These are phyloP conservation scores for Hippopotamyrus pictus DNA, from an alignment of 2,797 vertebrate species.

Conservation along the genomic window DNA sequence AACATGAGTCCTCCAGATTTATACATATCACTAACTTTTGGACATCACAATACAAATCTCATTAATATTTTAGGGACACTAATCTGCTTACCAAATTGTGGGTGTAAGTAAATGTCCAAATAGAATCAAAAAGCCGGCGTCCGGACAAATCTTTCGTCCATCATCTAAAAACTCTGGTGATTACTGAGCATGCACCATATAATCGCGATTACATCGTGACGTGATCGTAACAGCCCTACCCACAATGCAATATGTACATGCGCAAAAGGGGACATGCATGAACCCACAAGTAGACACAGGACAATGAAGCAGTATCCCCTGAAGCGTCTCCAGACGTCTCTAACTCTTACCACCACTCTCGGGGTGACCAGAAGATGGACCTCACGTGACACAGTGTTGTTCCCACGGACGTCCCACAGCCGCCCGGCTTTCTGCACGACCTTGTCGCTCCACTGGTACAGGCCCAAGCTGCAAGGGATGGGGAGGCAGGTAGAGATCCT, in stretches of 20 bases:
- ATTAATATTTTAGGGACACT: not conserved
- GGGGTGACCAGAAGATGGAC: constrained; percentile 84
- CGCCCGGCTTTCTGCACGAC: constrained; percentile 76
- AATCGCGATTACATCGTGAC: not conserved
- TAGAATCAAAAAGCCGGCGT: not conserved
- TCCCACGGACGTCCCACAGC: constrained; percentile 78
- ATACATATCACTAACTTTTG: not conserved
- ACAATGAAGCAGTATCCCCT: not conserved
- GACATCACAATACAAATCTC: not conserved
- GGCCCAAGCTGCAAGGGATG: constrained; percentile 71
- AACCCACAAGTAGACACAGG: not conserved
- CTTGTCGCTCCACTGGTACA: constrained; percentile 91
- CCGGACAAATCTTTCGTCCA: not conserved
- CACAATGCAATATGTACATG: not conserved
- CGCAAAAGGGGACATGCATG: not conserved
- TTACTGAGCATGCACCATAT: not conserved
- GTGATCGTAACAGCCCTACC: not conserved
- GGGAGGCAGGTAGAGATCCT: not conserved
- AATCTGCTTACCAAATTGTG: not conserved
- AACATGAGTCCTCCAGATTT: not conserved
- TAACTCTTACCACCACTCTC: constrained; percentile 77
- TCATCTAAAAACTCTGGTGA: not conserved
- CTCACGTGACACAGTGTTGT: constrained; percentile 70
- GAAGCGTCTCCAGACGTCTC: not conserved
- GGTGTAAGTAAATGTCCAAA: not conserved